Evolutionary conservation across 1,140 invertebrate genomes (phyloP).

Genomic region (Brachionus plicatilis): DNA sequence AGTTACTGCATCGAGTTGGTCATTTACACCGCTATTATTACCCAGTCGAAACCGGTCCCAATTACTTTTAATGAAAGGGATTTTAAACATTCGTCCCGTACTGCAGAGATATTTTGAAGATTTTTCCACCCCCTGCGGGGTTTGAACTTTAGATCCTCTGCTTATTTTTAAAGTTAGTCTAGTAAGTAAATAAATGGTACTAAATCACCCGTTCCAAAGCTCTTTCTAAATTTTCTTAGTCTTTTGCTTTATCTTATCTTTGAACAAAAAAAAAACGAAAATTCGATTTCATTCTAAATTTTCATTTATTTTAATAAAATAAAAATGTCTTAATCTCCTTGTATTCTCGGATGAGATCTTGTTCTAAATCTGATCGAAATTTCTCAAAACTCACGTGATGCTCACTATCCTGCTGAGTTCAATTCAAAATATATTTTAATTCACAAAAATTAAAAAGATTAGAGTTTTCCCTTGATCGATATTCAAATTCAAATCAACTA

Average conservation of each 20-base stretch:
- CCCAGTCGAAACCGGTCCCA: no score
- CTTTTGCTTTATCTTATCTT: not conserved
- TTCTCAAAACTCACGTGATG: not conserved
- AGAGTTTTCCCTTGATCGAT: not conserved
- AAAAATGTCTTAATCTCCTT: not conserved
- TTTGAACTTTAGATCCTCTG: no score
- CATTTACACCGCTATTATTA: no score
- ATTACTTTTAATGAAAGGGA: no score
- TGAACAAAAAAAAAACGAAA: not conserved
- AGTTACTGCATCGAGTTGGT: no score
- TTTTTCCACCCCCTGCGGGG: no score
- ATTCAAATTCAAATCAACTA: not conserved
- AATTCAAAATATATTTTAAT: not conserved
- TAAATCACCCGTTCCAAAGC: not conserved
- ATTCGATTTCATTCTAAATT: not conserved
- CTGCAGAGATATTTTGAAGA: no score
- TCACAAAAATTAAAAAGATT: not conserved
- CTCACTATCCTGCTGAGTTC: not conserved
- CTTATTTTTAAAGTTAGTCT: not conserved
- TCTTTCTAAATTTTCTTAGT: not conserved
- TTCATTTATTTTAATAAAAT: not conserved
- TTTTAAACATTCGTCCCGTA: no score
- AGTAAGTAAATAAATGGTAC: not conserved
- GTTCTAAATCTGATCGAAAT: not conserved
- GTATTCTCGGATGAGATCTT: not conserved